phyloP scores from a whole-genome alignment of 2,888 invertebrate genomes.

The Colostygia pectinataria region DNA sequence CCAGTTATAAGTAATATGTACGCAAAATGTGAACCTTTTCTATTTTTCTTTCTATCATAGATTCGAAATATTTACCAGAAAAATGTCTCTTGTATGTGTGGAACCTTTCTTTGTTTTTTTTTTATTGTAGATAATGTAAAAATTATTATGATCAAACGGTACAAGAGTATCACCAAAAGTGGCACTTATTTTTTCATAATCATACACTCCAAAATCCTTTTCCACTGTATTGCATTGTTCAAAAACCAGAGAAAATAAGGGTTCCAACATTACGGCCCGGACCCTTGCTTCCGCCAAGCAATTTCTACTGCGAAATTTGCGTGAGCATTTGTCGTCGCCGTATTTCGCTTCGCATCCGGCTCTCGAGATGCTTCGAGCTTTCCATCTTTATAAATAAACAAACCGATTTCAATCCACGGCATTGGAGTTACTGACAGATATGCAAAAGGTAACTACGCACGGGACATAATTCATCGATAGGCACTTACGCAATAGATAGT shows the following conservation, averaged over 20 bases:
- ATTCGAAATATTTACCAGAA: background rate
- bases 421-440: constrained; percentile 26
- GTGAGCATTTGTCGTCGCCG: constrained; percentile 48
- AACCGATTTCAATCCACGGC: constrained; percentile 28
- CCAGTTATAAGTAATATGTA: background rate
- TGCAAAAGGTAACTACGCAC: constrained; percentile 10
- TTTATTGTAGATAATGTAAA: too few species aligned
- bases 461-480: constrained; percentile 15
- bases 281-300: constrained; percentile 47
- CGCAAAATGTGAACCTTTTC: background rate
- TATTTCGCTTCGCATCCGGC: constrained; percentile 42
- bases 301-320: constrained; percentile 43
- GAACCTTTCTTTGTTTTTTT: too few species aligned
- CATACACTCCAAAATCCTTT: constrained; percentile 12
- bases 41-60: background rate
- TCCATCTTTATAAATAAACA: constrained; percentile 37
- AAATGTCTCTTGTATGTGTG: too few species aligned
- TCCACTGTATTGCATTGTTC: background rate
- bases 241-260: constrained; percentile 6
- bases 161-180: background rate
- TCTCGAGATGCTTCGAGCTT: constrained; percentile 25
- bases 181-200: background rate
- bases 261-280: constrained; percentile 2
- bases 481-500: constrained; percentile 15
- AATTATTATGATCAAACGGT: too few species aligned